Evolutionary conservation across 37 sponge, comb jelly and placozoan genomes (phyloP), one percentile per base, ranked within the genome.

Genomic region (Spongilla lacustris): DNA sequence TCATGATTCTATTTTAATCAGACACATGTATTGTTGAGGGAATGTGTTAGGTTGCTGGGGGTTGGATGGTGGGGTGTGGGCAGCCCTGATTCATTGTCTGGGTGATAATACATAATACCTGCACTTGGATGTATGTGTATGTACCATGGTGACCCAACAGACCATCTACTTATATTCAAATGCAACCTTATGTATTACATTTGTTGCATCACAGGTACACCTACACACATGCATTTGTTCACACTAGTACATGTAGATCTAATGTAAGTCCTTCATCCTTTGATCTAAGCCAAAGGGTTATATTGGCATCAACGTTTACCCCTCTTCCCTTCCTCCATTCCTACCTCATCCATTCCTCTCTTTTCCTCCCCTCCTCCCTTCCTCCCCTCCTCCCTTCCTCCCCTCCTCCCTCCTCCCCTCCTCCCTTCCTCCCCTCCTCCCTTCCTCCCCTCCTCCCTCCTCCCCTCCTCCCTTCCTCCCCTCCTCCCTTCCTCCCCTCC

Each of bases 401-500:
- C 25, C 23, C 79, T 49, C 79, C 71, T 68, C 22, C n/a, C 82
- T 29, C 27, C 71, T 11, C 79, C 25, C 23, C 79, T 49, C 79
- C 71, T 68, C 22, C n/a, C 82, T 29, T 71, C 27, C 71, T 11
- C 79, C 25, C 23, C 79, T 49, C 79, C 71, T 68, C 22, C n/a
- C 82, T 29, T 71, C 27, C 71, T 11, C 79, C 25, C 23, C 79
- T 49, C 79, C 71, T 68, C 22, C n/a, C 82, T 29, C 27, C 71
- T 11, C 79, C 25, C 23, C 79, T 49, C 79, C 71, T 68, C 22
- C n/a, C 82, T 29, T 71, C 27, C 71, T 11, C 79, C 25, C 23
- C 79, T 49, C 79, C 71, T 68, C 22, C n/a, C 82, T 29, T 71
- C 27, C 71, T 11, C n/a, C n/a, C n/a, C n/a, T n/a, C n/a, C n/a